Base-by-base conservation (phyloP, 2,113 vertebrate species). In the Morphnarchus princeps region DNA sequence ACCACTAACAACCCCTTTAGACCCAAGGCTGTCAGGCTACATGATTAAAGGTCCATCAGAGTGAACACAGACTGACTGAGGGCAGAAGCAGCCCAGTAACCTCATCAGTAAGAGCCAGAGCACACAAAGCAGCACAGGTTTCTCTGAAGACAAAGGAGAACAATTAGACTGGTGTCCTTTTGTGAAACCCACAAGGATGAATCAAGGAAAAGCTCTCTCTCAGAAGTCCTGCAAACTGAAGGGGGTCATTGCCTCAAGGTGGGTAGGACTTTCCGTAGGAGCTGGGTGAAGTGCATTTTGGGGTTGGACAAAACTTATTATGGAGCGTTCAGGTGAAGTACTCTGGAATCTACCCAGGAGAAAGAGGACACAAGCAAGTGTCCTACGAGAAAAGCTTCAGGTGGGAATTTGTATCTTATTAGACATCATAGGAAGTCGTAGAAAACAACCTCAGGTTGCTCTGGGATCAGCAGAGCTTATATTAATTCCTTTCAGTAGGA, bases 101-200 rank as follows among this genome's bases (percentile, higher is more conserved):
- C 13, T 9, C 59, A 65, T 2, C n/a, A 29, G 9, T 3, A 16
- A 36, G 45, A 86, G 57, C 18, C 36, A n/a, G 15, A 76, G 16
- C 32, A 55, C 57, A 18, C 14, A 5, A 3, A 74, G 34, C 7
- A 80, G 1, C 13, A 21, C 16, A 16, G 0, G 26, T 6, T 76
- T 15, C 69, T 26, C 57, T 16, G 10, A 22, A 32, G 16, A 42
- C 6, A 45, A 18, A 40, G 17, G 3, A 58, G 6, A 71, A 13
- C 1, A 1, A 17, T 58, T 43, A 69, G 13, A 42, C 5, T 6
- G 3, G 11, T 4, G 4, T 26, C 7, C 7, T 32, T 17, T 6
- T 9, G 22, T 6, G 12, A 70, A 61, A 73, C 10, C 17, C 43
- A 36, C 19, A 25, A 22, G 11, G 36, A 73, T 5, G 1, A 81